Base-by-base conservation (phyloP, 2,797 vertebrate genomes). In the Dallia pectoralis region DNA sequence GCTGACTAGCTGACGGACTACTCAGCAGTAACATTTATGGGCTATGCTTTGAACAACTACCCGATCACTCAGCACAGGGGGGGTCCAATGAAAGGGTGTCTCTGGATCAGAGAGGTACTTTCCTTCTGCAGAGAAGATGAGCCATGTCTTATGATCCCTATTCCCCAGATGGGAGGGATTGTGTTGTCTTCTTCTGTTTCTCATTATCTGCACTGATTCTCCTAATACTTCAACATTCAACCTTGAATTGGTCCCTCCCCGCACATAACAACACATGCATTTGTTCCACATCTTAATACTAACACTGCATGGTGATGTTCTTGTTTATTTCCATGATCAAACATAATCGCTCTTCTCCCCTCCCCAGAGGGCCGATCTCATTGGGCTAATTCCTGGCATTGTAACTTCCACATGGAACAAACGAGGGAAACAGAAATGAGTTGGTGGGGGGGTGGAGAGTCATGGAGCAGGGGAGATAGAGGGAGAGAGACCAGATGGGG, bases 271-370 rank as follows among this genome's bases (percentile, higher is more conserved):
- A 84, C 75, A 84, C 75, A 86, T 79, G 69, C 84, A 79, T 90
- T 90, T 89, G 85, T 87, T 90, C 77, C 82, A 81, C 73, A 88
- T 91, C 83, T 88, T 82, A 79, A 88, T 89, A 82, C 82, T 79
- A 91, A 91, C 91, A 91, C 92, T 89, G 89, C 85, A 85, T 87
- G 90, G 77, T 90, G 89, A 91, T 91, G 79, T 87, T 89, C 79
- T 91, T 93, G 89, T 92, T 93, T 91, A 86, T 92, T 90, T 80
- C 77, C 49, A 74, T 89, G 91, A 93, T 93, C 91, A 93, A 91
- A 93, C 86, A 86, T 87, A 91, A 89, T 91, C 82, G 82, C 84
- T 81, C 74, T 84, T 44, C 53, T n/a, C 9, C 53, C 85, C 85
- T 56, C 87, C 87, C 87, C 74, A 69, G 88, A 89, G 86, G 84